phyloP scores from a whole-genome alignment of 1,140 invertebrate species.

The Dinothrombium tinctorium region DNA sequence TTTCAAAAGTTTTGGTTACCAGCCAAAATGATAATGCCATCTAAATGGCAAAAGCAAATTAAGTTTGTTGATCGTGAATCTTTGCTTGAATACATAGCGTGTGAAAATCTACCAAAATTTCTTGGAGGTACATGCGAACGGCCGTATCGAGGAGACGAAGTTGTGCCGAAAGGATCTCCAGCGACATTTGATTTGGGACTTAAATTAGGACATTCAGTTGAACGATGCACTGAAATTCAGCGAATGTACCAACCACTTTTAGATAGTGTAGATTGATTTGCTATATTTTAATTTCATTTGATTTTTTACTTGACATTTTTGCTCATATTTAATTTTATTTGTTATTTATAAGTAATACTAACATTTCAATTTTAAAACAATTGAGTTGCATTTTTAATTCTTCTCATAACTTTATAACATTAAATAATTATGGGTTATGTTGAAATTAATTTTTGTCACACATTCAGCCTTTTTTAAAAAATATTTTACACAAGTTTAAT shows the following conservation, averaged over 20 bases:
- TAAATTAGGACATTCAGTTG: background rate
- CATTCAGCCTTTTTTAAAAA: too few species aligned
- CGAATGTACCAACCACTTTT: background rate
- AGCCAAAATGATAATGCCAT: constrained; percentile 5
- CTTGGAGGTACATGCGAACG: constrained; percentile 10
- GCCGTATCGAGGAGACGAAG: background rate
- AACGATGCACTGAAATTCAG: background rate
- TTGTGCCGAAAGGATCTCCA: constrained; percentile 1
- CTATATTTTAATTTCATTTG: too few species aligned
- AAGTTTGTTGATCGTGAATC: constrained; percentile 10
- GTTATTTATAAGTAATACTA: too few species aligned
- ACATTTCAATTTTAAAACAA: too few species aligned
- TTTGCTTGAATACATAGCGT: constrained; percentile 8
- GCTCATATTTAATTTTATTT: too few species aligned
- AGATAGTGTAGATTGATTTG: too few species aligned
- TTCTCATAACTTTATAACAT: too few species aligned
- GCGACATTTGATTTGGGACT: constrained; percentile 23
- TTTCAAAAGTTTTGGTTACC: constrained; percentile 3
- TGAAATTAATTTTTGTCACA: too few species aligned
- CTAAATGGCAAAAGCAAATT: constrained; percentile 2
- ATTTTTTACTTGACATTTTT: too few species aligned
- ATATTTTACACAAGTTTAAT: too few species aligned
- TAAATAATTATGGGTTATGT: too few species aligned
- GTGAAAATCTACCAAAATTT: constrained; percentile 12
- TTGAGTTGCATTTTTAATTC: too few species aligned